Evolutionary conservation across 2,888 invertebrate species (phyloP).

Genomic region (Alloscopus bannaensis): DNA sequence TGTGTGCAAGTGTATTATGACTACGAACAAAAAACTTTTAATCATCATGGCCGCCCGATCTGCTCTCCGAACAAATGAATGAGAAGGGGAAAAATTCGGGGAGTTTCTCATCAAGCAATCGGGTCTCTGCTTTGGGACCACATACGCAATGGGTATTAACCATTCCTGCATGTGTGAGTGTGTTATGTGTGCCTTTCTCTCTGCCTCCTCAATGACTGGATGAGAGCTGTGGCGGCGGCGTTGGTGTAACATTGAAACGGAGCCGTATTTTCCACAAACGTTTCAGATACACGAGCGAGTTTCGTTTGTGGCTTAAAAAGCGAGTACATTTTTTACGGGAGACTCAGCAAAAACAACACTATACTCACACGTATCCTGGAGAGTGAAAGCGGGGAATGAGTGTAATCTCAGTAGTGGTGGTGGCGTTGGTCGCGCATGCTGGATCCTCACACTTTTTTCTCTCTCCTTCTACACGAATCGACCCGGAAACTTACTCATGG

Average conservation of each 20-base stretch:
- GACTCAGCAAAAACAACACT: constrained; percentile 31
- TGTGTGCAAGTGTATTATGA: neutral
- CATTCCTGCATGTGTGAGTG: constrained; percentile 49
- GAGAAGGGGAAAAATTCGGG: constrained; percentile 70
- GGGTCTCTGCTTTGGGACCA: constrained; percentile 65
- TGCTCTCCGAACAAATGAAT: constrained; percentile 69
- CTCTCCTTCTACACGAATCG: constrained; percentile 64
- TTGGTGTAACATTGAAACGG: neutral
- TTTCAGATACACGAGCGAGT: neutral
- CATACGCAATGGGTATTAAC: neutral
- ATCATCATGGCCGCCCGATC: constrained; percentile 71
- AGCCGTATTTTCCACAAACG: neutral
- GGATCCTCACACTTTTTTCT: constrained; percentile 39
- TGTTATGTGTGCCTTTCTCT: constrained; percentile 34
- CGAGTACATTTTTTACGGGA: neutral
- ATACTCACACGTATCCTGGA: neutral
- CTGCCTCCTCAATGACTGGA: neutral
- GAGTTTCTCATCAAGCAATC: constrained; percentile 68
- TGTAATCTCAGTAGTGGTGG: too few species aligned
- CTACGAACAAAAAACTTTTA: constrained; percentile 57
- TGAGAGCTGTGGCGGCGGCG: neutral
- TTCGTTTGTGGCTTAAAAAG: constrained; percentile 15
- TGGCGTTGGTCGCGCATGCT: constrained; percentile 52
- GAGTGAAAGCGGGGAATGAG: too few species aligned
- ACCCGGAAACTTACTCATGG: constrained; percentile 68